Evolutionary conservation across 2,888 invertebrate genomes (phyloP).

Genomic region (Hyppa rectilinea): DNA sequence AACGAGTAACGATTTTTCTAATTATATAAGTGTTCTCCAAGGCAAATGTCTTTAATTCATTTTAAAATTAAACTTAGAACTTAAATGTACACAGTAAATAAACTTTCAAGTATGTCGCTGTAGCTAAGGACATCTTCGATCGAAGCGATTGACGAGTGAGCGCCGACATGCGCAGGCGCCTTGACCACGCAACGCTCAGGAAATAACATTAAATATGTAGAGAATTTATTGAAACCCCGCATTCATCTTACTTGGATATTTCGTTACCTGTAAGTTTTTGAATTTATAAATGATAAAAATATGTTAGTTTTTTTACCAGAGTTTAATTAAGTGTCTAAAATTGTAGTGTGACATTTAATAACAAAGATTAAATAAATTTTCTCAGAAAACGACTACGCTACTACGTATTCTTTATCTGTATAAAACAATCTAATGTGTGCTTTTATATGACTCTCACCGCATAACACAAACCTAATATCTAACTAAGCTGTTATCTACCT

Average conservation of each 20-base stretch:
- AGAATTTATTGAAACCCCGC: conserved; percentile 44
- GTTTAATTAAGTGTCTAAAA: conserved; percentile 28
- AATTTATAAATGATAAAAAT: neutral
- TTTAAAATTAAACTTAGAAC: conserved; percentile 25
- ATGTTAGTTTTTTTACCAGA: neutral
- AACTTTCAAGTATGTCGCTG: conserved; percentile 49
- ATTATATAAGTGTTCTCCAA: no score
- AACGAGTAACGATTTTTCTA: no score
- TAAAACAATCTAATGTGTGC: conserved; percentile 42
- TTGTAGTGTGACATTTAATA: conserved; percentile 12
- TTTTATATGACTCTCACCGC: conserved; percentile 51
- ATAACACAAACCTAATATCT: conserved; percentile 48
- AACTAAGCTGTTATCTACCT: conserved; percentile 51
- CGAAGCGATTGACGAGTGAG: conserved; percentile 68
- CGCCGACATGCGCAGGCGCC: conserved; percentile 67
- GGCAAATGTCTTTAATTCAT: conserved; percentile 5
- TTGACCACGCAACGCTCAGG: conserved; percentile 61
- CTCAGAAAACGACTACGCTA: conserved; percentile 37
- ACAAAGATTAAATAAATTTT: conserved; percentile 41
- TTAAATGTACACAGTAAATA: conserved; percentile 47
- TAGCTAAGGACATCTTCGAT: conserved; percentile 52
- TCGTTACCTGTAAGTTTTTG: neutral
- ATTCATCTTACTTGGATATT: conserved; percentile 14
- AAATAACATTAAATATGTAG: conserved; percentile 58
- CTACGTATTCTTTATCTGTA: conserved; percentile 51